A percentile compares a stretch with the other conserved stretches of the same genome.
phyloP scores from a whole-genome alignment of 2,113 vertebrate species.

The Tachysurus vachellii region DNA sequence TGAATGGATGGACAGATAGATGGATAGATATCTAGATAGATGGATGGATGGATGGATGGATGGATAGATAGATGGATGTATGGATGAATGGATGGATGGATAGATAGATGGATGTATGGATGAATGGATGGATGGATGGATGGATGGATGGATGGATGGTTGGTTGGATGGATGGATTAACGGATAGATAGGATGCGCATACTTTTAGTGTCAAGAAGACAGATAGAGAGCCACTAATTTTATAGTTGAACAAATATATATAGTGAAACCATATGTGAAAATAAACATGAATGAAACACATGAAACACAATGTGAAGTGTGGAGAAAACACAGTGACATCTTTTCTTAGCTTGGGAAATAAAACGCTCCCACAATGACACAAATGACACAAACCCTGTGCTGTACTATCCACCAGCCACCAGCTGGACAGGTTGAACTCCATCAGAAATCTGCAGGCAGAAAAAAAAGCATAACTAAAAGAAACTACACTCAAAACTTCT shows the following conservation, averaged over 20 bases:
- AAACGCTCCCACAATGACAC: background rate
- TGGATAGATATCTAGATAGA: no score
- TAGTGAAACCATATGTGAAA: background rate
- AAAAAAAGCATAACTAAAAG: background rate
- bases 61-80: no score
- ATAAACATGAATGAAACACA: background rate
- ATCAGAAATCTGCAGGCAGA: slow-evolving; percentile 85
- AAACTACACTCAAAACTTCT: background rate
- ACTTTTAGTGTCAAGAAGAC: no score
- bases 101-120: no score
- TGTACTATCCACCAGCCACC: slow-evolving; percentile 92
- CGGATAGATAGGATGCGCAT: no score
- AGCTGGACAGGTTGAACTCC: slow-evolving; percentile 97
- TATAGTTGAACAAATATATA: background rate
- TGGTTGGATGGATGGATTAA: no score
- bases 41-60: no score
- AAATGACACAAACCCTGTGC: slow-evolving; percentile 79
- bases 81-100: no score
- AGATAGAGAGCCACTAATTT: no score
- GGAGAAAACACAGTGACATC: background rate
- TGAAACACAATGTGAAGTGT: background rate
- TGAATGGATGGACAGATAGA: no score
- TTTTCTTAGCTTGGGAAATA: background rate
- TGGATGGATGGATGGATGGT: no score
- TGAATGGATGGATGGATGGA: no score